Evolutionary conservation across 2,888 invertebrate species (phyloP), one percentile per base, ranked within the genome.

Genomic region (Cabera pusaria): DNA sequence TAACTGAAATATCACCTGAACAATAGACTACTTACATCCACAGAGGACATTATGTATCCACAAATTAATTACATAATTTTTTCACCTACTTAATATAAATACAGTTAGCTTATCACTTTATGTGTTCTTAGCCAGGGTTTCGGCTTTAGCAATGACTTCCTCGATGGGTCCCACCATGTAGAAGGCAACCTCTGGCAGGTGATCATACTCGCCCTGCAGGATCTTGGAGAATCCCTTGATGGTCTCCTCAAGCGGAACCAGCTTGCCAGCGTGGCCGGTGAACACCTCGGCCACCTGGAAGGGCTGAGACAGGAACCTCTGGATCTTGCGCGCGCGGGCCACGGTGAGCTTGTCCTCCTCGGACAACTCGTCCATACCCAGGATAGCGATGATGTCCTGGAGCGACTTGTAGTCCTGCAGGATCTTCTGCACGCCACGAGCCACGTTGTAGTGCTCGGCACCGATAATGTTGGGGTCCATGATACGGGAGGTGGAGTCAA

Each of bases 111-210:
- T 28, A 37, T 18, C 5, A 1, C 53, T 59, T 67, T 60, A 72
- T 41, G 95, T 95, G 78, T 95, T 77, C 70, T 92, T 90, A 38
- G 93, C 93, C 55, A 96, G 85, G 48, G 93, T 92, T 61, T 96
- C 96, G 49, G 97, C 97, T 84, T 97, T 97, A 41, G 92, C 92
- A 38, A 93, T 90, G 31, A 96, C 97, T 85, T 97, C 97, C 70
- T 97, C 96, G 65, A 98, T 95, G 43, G 94, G 94, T 54, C 98
- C 98, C 47, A 97, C 97, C 97, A 98, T 97, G 90, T 97, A 98
- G 91, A 98, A 98, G 44, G 98, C 98, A 53, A 96, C 91, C 85
- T 97, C 97, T 8, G 97, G 98, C 59, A 98, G 84, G 78, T 97
- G 95, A 81, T 98, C 98, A 70, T 94, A 92, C 67, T 97, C 96